Percentiles rank a stretch among this genome's conserved stretches.
These are phyloP conservation scores for Eucera pruinosa DNA, from an alignment of 2,888 invertebrate species.

Conservation along the genomic window DNA sequence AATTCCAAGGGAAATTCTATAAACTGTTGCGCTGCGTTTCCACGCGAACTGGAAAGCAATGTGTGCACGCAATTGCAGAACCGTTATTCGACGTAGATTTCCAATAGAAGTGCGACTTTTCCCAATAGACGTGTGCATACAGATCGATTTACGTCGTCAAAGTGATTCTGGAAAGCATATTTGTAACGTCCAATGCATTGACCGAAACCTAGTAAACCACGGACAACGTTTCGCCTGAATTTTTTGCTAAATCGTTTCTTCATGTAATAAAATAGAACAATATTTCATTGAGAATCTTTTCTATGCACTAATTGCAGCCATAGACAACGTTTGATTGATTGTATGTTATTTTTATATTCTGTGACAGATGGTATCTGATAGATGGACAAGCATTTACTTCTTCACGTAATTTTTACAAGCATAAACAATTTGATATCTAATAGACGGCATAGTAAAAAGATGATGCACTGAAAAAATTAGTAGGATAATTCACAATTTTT, in stretches of 20 bases:
- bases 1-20: slow-evolving; percentile 18
- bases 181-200: neutral
- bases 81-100: neutral
- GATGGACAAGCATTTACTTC: no score
- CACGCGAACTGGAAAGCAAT: neutral
- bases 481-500: no score
- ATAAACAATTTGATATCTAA: no score
- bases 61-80: neutral
- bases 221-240: neutral
- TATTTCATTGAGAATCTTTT: neutral
- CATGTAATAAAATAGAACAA: neutral
- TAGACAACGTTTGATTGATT: no score
- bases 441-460: no score
- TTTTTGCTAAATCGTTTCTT: neutral
- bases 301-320: no score
- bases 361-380: no score
- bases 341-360: no score
- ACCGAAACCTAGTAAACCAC: neutral
- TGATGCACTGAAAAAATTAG: no score
- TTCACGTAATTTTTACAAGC: no score
- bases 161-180: neutral
- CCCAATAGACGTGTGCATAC: neutral
- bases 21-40: slow-evolving; percentile 27
- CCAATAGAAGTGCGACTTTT: slow-evolving; percentile 8
- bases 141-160: slow-evolving; percentile 1